Conservation (phyloP, 2,113 vertebrate genomes). For the Setophaga petechia region DNA sequence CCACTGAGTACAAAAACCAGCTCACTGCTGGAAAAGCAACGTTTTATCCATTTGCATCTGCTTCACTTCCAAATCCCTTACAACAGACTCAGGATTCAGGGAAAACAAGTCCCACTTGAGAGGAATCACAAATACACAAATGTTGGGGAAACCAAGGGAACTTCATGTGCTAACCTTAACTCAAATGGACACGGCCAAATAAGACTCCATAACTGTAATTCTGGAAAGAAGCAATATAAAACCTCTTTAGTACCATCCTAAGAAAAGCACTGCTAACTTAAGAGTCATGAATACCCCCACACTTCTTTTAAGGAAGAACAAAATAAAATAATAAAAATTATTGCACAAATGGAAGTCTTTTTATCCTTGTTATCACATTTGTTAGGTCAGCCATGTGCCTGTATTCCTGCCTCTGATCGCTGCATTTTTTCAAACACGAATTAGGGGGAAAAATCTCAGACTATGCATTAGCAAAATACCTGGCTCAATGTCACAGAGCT, state of each 20-base stretch:
- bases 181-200: background rate
- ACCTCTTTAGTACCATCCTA: background rate
- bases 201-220: background rate
- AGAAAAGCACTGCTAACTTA: background rate
- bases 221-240: background rate
- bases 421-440: background rate
- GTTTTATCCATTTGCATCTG: background rate
- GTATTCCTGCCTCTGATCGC: background rate
- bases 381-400: background rate
- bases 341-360: background rate
- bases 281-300: background rate
- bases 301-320: background rate
- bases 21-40: rapidly evolving
- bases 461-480: background rate
- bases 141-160: background rate
- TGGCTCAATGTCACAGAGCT: background rate
- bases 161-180: background rate
- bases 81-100: background rate
- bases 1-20: rapidly evolving
- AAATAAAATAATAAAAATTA: background rate
- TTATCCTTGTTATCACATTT: background rate
- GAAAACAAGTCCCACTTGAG: background rate
- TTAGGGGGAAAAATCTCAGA: background rate
- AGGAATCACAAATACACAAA: rapidly evolving
- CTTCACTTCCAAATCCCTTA: background rate